Evolutionary conservation across 1,140 invertebrate species (phyloP), one percentile per base, ranked within the genome.

Genomic region (Drosophila gunungcola): DNA sequence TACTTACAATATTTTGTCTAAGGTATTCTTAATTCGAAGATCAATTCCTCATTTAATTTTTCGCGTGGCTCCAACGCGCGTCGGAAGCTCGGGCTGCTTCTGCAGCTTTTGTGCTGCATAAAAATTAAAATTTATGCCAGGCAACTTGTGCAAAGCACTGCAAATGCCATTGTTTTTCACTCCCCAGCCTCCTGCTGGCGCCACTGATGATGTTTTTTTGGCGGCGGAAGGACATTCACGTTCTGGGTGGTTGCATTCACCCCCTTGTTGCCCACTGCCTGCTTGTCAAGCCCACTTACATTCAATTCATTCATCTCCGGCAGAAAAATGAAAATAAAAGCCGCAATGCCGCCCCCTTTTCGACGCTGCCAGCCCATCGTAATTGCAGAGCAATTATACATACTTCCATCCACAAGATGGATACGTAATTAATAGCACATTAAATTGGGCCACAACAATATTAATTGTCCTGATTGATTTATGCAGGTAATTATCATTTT

Each of bases 61-160:
- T 13, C 41, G 42, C 38, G 16, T 34, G 73, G 75, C 54, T 51
- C 29, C 55, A 82, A 78, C 73, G 74, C 62, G 21, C 63, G 75
- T 64, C 56, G 62, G 48, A 62, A 48, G 58, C 68, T 48, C 45
- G 65, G 61, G 65, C 80, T 83, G 69, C 62, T 78, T 65, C 60
- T 68, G 78, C 78, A 32, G 81, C 81, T 85, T 85, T 85, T 85
- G 81, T 85, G 81, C 81, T 81, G 82, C 78, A 85, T 86, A 85
- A 86, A 85, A 85, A 85, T 85, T 85, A 85, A 85, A 86, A 85
- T 85, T 85, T 85, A 85, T 86, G 82, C 82, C 74, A 78, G 61
- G 78, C 82, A 82, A 86, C 74, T 86, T 86, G 82, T 75, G 82
- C 81, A 86, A 85, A 86, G 82, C 82, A 78, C 78, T 86, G 78